These are phyloP conservation scores for Umimayanthus kanabou DNA, from an alignment of 92 coral and sea anemone species.

Conservation along the genomic window DNA sequence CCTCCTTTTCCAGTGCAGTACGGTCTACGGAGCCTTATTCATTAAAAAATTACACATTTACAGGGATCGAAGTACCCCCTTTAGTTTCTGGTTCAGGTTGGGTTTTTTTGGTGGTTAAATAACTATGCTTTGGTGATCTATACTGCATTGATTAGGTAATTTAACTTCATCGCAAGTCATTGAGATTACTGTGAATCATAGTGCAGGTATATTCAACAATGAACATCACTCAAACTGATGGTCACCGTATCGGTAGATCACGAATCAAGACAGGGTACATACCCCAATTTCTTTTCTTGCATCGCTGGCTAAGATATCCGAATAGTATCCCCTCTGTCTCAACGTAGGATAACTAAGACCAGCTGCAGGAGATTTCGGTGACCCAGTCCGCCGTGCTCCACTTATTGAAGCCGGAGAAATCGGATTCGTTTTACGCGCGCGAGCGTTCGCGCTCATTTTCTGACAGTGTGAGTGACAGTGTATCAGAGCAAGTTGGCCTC, in stretches of 20 bases:
- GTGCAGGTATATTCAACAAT: no score
- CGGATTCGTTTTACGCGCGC: slow-evolving; percentile 65
- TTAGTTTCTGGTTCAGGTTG: no score
- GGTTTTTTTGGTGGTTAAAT: no score
- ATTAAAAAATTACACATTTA: no score
- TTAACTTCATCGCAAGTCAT: no score
- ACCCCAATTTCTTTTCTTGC: slow-evolving; percentile 83
- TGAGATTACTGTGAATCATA: no score
- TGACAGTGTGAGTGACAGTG: background rate
- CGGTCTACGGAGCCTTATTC: no score
- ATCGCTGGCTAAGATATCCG: slow-evolving; percentile 89
- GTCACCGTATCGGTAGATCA: background rate
- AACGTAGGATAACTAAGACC: slow-evolving; percentile 78
- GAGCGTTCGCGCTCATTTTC: slow-evolving; percentile 61
- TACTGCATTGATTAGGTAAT: no score
- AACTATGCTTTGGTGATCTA: no score
- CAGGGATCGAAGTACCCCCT: no score
- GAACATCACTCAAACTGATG: background rate
- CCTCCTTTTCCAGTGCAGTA: no score
- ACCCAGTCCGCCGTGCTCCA: slow-evolving; percentile 44
- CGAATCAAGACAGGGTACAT: slow-evolving; percentile 17
- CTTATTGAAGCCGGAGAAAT: slow-evolving; percentile 46
- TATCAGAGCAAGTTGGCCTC: background rate
- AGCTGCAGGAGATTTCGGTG: slow-evolving; percentile 74
- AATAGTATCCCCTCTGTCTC: slow-evolving; percentile 95